These are phyloP conservation scores for Syngnathus scovelli DNA, from an alignment of 2,113 vertebrate genomes.

Conservation along the genomic window DNA sequence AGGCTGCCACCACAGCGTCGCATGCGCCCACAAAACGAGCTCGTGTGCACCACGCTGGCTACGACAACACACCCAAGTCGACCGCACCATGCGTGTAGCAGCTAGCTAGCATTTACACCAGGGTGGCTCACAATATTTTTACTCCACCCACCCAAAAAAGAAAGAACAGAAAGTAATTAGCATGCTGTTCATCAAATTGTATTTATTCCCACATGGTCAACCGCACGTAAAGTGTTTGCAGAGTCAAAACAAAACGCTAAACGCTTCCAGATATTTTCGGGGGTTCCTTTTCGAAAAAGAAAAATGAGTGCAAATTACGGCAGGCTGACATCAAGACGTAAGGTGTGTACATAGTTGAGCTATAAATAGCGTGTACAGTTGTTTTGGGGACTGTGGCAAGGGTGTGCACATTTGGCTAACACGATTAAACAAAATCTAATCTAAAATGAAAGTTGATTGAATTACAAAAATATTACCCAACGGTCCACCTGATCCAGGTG, in stretches of 20 bases:
- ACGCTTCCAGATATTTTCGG: neutral
- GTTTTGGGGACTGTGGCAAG: neutral
- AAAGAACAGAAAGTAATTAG: conserved; percentile 1
- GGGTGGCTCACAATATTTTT: conserved; percentile 12
- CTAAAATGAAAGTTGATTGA: neutral
- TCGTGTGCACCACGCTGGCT: neutral
- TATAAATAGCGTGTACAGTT: neutral
- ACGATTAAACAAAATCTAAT: no score
- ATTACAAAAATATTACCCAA: neutral
- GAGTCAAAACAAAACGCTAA: conserved; percentile 1
- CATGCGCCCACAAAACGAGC: neutral
- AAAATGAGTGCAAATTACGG: conserved; percentile 2
- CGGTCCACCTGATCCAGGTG: neutral
- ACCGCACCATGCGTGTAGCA: conserved; percentile 1
- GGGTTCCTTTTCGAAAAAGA: neutral
- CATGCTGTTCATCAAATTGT: neutral
- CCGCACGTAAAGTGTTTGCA: neutral
- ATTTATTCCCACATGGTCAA: conserved; percentile 3
- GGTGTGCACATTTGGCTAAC: no score
- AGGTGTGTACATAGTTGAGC: neutral
- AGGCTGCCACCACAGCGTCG: neutral
- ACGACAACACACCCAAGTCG: conserved; percentile 1
- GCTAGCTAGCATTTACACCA: neutral
- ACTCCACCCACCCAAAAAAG: neutral
- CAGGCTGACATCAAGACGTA: neutral